Evolutionary conservation across 2,797 vertebrate genomes (phyloP).

Genomic region (Micromesistius poutassou): DNA sequence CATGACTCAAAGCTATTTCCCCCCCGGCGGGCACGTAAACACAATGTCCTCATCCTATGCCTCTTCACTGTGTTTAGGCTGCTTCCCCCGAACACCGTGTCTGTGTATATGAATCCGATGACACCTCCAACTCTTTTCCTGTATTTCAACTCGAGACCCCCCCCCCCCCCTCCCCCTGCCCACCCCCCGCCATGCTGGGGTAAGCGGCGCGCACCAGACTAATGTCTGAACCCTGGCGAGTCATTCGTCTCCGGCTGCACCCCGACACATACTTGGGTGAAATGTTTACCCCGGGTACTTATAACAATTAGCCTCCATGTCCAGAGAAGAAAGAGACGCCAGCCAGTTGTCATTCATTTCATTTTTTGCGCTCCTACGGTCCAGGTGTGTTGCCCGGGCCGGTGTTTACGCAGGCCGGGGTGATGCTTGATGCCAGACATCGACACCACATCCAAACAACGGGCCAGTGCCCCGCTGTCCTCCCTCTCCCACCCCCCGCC

Average conservation of each 20-base stretch:
- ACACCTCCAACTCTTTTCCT: slow-evolving; percentile 35
- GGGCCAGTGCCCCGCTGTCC: slow-evolving; percentile 50
- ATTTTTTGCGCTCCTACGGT: slow-evolving; percentile 57
- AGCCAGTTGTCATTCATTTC: slow-evolving; percentile 56
- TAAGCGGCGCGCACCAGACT: slow-evolving; percentile 32
- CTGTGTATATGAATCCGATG: slow-evolving; percentile 46
- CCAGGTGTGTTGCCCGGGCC: slow-evolving; percentile 65
- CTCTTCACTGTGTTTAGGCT: slow-evolving; percentile 26
- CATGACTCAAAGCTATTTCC: neutral
- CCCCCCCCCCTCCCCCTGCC: slow-evolving; percentile 22
- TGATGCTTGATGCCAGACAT: slow-evolving; percentile 77
- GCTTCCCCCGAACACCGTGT: slow-evolving; percentile 37
- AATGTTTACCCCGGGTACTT: slow-evolving; percentile 69
- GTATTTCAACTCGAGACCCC: slow-evolving; percentile 35
- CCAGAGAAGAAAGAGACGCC: slow-evolving; percentile 44
- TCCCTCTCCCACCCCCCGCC: slow-evolving; percentile 33
- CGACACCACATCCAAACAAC: slow-evolving; percentile 74
- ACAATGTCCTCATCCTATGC: slow-evolving; percentile 22
- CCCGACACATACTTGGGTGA: slow-evolving; percentile 63
- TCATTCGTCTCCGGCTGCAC: slow-evolving; percentile 53
- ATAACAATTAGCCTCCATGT: slow-evolving; percentile 66
- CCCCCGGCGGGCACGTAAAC: slow-evolving; percentile 9
- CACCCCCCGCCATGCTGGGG: neutral
- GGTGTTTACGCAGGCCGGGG: slow-evolving; percentile 70
- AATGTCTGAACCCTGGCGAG: slow-evolving; percentile 32